Conservation (phyloP, 2,797 vertebrate species). For the Morelia viridis region DNA sequence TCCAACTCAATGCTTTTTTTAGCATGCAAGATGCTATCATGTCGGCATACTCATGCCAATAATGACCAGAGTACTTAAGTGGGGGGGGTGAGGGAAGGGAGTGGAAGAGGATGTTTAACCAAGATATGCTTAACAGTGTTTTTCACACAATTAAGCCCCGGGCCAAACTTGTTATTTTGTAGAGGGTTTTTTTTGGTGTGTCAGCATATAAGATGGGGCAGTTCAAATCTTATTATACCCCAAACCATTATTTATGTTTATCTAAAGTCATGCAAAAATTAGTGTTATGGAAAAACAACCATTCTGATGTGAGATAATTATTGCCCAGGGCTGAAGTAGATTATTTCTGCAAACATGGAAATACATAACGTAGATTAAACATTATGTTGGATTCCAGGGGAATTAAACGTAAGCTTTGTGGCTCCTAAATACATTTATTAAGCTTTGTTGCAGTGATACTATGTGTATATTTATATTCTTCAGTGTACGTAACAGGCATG, state of each 20-base stretch:
- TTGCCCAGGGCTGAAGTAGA: background rate
- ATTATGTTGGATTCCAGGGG: background rate
- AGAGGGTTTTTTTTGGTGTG: background rate
- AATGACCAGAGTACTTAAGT: background rate
- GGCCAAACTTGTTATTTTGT: background rate
- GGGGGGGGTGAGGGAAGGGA: background rate
- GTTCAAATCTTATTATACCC: background rate
- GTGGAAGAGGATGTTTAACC: background rate
- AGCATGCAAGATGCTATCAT: background rate
- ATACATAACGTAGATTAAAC: background rate
- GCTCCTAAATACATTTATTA: background rate
- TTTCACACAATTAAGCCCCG: background rate
- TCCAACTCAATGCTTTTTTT: background rate
- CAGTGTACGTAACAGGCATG: background rate
- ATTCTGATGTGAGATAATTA: background rate
- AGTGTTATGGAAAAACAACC: background rate
- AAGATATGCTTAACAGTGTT: background rate
- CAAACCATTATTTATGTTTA: background rate
- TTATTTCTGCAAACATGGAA: background rate
- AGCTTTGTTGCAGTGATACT: background rate
- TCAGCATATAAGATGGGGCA: no score
- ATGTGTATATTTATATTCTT: background rate
- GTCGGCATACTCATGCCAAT: background rate
- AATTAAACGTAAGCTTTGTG: background rate
- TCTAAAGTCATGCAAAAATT: background rate